Evolutionary conservation across 1,140 invertebrate genomes (phyloP).

Genomic region (Lasioglossum albipes): DNA sequence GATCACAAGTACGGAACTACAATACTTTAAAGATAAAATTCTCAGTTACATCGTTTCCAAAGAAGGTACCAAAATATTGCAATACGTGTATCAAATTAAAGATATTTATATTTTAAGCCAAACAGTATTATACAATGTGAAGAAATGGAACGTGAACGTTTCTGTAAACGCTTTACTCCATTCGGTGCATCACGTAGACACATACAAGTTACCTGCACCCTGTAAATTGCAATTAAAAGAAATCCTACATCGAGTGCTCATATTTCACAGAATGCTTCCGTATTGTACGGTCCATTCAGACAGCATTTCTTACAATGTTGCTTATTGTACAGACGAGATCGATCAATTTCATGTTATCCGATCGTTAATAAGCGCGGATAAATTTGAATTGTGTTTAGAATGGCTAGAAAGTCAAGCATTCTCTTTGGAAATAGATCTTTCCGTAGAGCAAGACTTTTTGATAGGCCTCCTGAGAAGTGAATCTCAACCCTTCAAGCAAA

Average conservation of each 20-base stretch:
- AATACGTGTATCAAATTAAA: slow-evolving; percentile 72
- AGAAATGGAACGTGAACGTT: slow-evolving; percentile 69
- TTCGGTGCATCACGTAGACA: slow-evolving; percentile 63
- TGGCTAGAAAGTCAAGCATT: slow-evolving; percentile 81
- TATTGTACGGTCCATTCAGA: slow-evolving; percentile 64
- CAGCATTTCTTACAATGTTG: slow-evolving; percentile 77
- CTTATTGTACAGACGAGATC: slow-evolving; percentile 73
- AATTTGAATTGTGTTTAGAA: slow-evolving; percentile 83
- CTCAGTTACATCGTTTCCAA: slow-evolving; percentile 78
- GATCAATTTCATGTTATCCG: slow-evolving; percentile 69
- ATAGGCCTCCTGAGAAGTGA: slow-evolving; percentile 70
- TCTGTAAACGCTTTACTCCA: slow-evolving; percentile 69
- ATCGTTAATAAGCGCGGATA: slow-evolving; percentile 70
- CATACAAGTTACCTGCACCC: slow-evolving; percentile 72
- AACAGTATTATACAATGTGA: slow-evolving; percentile 65
- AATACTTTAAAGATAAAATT: slow-evolving; percentile 78
- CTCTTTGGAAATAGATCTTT: slow-evolving; percentile 71
- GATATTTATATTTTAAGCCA: slow-evolving; percentile 67
- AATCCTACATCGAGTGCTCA: slow-evolving; percentile 73
- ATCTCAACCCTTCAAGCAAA: slow-evolving; percentile 66
- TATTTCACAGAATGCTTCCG: slow-evolving; percentile 78
- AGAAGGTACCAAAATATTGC: slow-evolving; percentile 56
- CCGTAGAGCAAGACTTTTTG: slow-evolving; percentile 69
- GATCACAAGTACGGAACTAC: slow-evolving; percentile 69
- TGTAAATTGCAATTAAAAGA: slow-evolving; percentile 73